Percentiles rank a stretch among this genome's conserved stretches.
These are phyloP conservation scores for Temnothorax longispinosus DNA, from an alignment of 1,140 invertebrate species.

Conservation along the genomic window DNA sequence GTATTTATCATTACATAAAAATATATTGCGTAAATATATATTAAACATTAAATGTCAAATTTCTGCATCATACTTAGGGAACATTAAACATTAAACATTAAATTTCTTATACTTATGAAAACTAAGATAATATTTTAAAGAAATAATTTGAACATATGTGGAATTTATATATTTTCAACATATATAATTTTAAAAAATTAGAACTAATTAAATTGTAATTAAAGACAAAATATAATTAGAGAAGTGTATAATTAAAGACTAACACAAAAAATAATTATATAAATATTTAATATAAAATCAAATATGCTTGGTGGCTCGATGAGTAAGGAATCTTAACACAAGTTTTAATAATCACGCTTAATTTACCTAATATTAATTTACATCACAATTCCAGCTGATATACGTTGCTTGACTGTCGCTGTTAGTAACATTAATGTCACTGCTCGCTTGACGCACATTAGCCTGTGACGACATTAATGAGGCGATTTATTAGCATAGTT, in stretches of 20 bases:
- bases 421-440: constrained; percentile 63
- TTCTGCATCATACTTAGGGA: too few relatives aligned
- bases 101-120: neutral
- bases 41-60: too few relatives aligned
- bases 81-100: too few relatives aligned
- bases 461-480: constrained; percentile 64
- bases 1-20: too few relatives aligned
- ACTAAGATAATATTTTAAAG: neutral
- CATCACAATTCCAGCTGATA: constrained; percentile 44
- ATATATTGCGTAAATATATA: too few relatives aligned
- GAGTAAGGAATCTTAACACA: neutral
- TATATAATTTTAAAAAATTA: neutral
- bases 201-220: neutral
- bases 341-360: constrained; percentile 49
- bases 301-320: neutral
- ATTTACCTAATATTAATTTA: constrained; percentile 56
- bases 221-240: neutral
- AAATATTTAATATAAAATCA: neutral
- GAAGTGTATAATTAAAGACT: neutral
- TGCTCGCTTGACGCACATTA: constrained; percentile 43
- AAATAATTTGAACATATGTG: neutral
- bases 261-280: neutral
- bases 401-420: constrained; percentile 30
- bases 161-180: neutral
- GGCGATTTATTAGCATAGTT: constrained; percentile 68